phyloP scores from a whole-genome alignment of 2,797 vertebrate species.

The Ispidina lecontei region DNA sequence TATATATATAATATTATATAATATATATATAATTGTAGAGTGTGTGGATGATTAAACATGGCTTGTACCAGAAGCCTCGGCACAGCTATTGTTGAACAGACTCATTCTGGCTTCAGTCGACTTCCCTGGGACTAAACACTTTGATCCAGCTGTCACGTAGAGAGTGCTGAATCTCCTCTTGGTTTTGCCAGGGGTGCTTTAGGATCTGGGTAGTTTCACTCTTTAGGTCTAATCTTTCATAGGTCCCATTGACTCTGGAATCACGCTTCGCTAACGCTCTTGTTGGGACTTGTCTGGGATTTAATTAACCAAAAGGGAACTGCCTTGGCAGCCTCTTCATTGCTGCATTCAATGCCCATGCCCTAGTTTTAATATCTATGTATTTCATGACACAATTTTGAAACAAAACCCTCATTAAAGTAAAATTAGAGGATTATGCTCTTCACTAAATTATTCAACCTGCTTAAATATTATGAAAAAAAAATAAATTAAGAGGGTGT shows the following conservation, averaged over 20 bases:
- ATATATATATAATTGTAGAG: no score
- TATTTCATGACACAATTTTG: neutral
- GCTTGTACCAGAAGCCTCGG: neutral
- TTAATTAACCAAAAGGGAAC: neutral
- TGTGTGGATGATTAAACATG: neutral
- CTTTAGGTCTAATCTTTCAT: neutral
- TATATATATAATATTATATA: no score
- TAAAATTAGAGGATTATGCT: neutral
- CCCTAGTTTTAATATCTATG: neutral
- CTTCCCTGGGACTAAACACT: neutral
- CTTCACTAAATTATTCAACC: neutral
- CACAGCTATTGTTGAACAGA: neutral
- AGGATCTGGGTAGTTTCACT: neutral
- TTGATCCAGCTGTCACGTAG: neutral
- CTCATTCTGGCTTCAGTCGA: rapidly evolving
- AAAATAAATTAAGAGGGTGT: neutral
- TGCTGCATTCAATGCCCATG: neutral
- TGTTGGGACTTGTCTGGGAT: neutral
- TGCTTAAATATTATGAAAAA: slow-evolving; percentile 25
- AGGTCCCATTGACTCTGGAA: neutral
- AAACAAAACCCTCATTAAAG: neutral
- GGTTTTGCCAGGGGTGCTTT: neutral
- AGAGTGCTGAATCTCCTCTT: neutral
- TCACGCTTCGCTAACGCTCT: rapidly evolving
- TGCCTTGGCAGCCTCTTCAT: neutral